Conservation (phyloP, 2,888 invertebrate genomes). For the Nowickia ferox region DNA sequence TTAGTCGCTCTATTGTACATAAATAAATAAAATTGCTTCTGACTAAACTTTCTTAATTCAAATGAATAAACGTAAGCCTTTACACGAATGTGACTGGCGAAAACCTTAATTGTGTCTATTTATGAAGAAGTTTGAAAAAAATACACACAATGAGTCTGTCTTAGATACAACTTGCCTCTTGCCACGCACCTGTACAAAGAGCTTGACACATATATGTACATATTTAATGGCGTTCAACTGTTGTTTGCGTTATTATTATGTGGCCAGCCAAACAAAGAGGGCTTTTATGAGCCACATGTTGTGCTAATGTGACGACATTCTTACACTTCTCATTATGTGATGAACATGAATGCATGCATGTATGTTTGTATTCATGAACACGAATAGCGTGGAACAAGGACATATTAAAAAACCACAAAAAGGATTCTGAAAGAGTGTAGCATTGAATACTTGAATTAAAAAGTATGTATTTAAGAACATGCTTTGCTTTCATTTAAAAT, state of each 20-base stretch:
- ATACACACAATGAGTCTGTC: not conserved
- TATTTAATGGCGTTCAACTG: slow-evolving; percentile 7
- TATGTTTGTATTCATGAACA: slow-evolving; percentile 49
- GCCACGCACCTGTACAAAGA: slow-evolving; percentile 6
- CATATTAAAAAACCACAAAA: slow-evolving; percentile 29
- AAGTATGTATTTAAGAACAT: not conserved
- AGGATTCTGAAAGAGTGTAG: slow-evolving; percentile 28
- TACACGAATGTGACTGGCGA: too few relatives aligned
- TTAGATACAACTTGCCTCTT: not conserved
- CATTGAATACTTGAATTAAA: not conserved
- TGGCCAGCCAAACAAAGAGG: slow-evolving; percentile 66
- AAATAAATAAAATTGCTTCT: too few relatives aligned
- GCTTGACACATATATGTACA: slow-evolving; percentile 59
- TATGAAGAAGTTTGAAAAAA: not conserved
- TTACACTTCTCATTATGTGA: slow-evolving; percentile 24
- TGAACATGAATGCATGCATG: slow-evolving; percentile 29
- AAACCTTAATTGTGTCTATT: not conserved
- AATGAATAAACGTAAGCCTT: too few relatives aligned
- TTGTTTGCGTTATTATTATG: slow-evolving; percentile 46
- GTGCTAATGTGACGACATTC: slow-evolving; percentile 70
- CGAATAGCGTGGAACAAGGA: slow-evolving; percentile 39
- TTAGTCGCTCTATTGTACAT: too few relatives aligned
- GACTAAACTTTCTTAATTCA: too few relatives aligned
- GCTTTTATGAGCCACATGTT: slow-evolving; percentile 71
- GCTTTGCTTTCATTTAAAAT: too few relatives aligned